A percentile compares a stretch with the other conserved stretches of the same genome.
Evolutionary conservation across 1,140 invertebrate species (phyloP).

Genomic region (Teleopsis dalmanni): DNA sequence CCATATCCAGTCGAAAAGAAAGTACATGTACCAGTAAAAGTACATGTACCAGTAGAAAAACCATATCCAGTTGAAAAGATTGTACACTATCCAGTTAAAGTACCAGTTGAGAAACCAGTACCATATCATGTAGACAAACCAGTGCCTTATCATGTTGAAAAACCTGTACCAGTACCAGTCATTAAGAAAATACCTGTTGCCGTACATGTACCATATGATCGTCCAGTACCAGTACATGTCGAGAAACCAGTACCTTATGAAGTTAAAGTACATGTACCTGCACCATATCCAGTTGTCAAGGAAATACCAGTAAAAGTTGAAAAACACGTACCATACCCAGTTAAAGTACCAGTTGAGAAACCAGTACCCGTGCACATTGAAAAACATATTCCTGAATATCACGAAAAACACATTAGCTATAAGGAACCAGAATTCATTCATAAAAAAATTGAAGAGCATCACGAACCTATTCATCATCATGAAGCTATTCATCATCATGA

Average conservation of each 20-base stretch:
- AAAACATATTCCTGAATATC: constrained; percentile 39
- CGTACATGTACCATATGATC: constrained; percentile 50
- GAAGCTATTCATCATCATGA: constrained; percentile 13
- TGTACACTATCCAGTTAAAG: constrained; percentile 63
- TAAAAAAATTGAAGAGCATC: constrained; percentile 26
- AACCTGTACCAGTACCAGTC: constrained; percentile 54
- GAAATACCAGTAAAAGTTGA: constrained; percentile 48
- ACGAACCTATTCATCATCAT: constrained; percentile 8
- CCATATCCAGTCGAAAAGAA: constrained; percentile 67
- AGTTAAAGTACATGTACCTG: constrained; percentile 52
- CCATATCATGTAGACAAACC: constrained; percentile 57
- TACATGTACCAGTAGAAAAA: constrained; percentile 58
- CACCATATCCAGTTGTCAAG: constrained; percentile 49
- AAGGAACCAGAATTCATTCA: constrained; percentile 40
- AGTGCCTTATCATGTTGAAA: constrained; percentile 58
- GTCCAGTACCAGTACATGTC: constrained; percentile 54
- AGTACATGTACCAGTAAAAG: constrained; percentile 59
- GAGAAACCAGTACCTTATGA: constrained; percentile 52
- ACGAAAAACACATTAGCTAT: constrained; percentile 40
- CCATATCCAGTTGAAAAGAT: constrained; percentile 66
- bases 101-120: constrained; percentile 57
- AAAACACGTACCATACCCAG: constrained; percentile 51
- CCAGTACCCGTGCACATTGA: constrained; percentile 46
- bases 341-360: constrained; percentile 51
- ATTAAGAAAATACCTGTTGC: constrained; percentile 49